phyloP scores from a whole-genome alignment of 2,797 vertebrate genomes.

The Chloroceryle inda region DNA sequence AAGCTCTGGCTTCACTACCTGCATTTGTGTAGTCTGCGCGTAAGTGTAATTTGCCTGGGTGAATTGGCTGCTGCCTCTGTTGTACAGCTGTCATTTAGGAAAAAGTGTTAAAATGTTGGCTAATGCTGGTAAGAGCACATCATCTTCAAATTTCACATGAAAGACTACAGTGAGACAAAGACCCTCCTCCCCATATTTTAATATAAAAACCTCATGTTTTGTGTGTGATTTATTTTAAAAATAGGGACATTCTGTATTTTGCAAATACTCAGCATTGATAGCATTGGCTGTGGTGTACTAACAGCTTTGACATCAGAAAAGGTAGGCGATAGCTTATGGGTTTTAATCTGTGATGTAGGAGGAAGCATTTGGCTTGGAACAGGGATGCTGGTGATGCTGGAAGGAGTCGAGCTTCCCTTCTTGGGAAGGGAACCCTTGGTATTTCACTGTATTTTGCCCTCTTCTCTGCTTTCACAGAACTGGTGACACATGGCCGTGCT shows the following conservation, averaged over 20 bases:
- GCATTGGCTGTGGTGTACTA: neutral
- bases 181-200: neutral
- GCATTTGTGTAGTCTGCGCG: neutral
- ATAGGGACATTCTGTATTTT: neutral
- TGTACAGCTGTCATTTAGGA: neutral
- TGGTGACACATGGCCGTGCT: neutral
- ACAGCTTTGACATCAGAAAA: neutral
- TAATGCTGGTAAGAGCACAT: neutral
- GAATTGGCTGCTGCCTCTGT: neutral
- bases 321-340: neutral
- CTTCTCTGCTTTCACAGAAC: neutral
- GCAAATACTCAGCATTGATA: neutral
- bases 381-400: neutral
- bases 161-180: neutral
- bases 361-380: neutral
- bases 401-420: neutral
- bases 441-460: neutral
- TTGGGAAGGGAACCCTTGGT: neutral
- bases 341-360: neutral
- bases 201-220: neutral
- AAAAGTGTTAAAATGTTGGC: neutral
- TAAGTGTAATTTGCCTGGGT: neutral
- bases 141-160: neutral
- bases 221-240: neutral
- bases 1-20: neutral